Conservation (phyloP, 2,797 vertebrate genomes). For the Amniataba percoides region DNA sequence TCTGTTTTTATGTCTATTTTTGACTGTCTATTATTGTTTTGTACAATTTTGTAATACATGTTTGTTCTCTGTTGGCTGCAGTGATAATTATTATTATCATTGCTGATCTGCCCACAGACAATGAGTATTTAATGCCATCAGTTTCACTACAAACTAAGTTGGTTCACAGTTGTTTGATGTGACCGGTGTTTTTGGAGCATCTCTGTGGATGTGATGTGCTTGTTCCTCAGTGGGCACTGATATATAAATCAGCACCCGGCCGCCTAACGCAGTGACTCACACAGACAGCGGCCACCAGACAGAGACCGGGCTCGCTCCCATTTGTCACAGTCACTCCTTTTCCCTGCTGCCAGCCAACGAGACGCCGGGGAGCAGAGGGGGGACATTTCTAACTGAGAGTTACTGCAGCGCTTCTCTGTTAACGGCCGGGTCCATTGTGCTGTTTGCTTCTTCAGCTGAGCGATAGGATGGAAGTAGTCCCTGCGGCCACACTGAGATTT, state of each 20-base stretch:
- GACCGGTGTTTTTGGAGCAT: conserved; percentile 5
- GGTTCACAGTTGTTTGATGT: conserved; percentile 20
- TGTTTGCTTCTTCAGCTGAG: conserved; percentile 46
- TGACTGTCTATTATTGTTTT: no score
- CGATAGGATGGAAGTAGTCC: conserved; percentile 53
- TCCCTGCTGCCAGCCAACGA: conserved; percentile 67
- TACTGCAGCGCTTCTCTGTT: conserved; percentile 49
- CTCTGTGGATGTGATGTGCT: conserved; percentile 31
- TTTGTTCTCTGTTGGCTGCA: not conserved
- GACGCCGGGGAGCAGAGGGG: conserved; percentile 68
- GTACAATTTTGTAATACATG: no score
- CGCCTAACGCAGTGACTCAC: conserved; percentile 57
- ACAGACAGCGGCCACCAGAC: conserved; percentile 66
- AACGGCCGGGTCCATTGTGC: conserved; percentile 53
- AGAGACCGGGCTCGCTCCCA: conserved; percentile 52
- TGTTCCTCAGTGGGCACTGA: conserved; percentile 39
- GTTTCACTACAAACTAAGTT: not conserved
- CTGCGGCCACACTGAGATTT: conserved; percentile 52
- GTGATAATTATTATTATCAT: not conserved
- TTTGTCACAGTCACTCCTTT: conserved; percentile 71
- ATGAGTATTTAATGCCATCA: conserved; percentile 9
- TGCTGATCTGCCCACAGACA: conserved; percentile 1
- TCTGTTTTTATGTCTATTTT: no score
- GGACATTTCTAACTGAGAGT: conserved; percentile 63
- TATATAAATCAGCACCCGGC: conserved; percentile 60